These are phyloP conservation scores for Trichonephila inaurata DNA, from an alignment of 1,140 invertebrate genomes.

Conservation along the genomic window DNA sequence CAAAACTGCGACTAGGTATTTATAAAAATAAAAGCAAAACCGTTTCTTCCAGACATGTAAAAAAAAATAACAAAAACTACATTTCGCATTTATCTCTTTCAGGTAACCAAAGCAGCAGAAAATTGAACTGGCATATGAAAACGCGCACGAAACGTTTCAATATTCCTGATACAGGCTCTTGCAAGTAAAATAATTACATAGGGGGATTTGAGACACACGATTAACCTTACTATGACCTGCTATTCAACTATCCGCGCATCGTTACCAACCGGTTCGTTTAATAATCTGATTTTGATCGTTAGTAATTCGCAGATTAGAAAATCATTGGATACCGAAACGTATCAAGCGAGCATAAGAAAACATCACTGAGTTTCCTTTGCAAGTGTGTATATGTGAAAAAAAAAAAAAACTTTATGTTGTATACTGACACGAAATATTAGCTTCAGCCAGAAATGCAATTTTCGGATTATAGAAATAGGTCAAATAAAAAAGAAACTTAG, in stretches of 20 bases:
- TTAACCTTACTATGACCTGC: constrained; percentile 14
- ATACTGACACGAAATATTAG: too few species aligned
- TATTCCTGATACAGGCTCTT: background rate
- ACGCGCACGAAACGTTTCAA: constrained; percentile 9
- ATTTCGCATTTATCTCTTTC: background rate
- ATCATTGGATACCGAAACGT: background rate
- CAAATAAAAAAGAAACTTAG: too few species aligned
- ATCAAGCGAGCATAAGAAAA: too few species aligned
- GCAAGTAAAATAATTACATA: background rate
- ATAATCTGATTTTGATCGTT: background rate
- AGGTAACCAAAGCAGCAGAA: background rate
- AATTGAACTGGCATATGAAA: background rate
- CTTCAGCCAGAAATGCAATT: too few species aligned
- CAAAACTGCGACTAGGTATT: too few species aligned
- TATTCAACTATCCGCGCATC: background rate
- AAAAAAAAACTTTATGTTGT: too few species aligned
- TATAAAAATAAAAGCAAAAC: too few species aligned
- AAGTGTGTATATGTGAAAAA: too few species aligned
- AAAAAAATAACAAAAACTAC: background rate
- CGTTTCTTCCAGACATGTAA: background rate
- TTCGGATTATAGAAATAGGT: too few species aligned
- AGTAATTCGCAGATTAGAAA: background rate
- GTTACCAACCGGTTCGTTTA: background rate
- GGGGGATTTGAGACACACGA: background rate
- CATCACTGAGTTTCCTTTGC: too few species aligned